These are phyloP conservation scores for Heliconius ethilla DNA, from an alignment of 2,888 invertebrate genomes.

Conservation along the genomic window DNA sequence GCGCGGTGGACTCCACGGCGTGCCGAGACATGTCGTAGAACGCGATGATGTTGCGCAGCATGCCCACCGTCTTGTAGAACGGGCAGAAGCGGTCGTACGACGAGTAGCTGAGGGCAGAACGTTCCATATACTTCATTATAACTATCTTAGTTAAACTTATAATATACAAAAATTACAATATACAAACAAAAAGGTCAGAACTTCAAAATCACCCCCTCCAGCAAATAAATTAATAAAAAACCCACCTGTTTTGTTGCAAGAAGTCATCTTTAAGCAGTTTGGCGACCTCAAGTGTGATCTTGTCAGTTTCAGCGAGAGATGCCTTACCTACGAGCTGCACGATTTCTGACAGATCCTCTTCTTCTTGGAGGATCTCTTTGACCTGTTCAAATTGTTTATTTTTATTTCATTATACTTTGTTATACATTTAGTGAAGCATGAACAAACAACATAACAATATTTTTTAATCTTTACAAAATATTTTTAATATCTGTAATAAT, in stretches of 20 bases:
- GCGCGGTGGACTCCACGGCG: conserved; percentile 98
- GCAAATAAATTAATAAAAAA: background rate
- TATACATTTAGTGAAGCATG: too few species aligned
- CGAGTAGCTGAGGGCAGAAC: conserved; percentile 84
- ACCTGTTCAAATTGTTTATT: conserved; percentile 62
- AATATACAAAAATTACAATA: background rate
- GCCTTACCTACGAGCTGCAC: conserved; percentile 99
- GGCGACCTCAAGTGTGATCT: conserved; percentile 99
- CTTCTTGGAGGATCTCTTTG: conserved; percentile 98
- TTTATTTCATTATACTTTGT: background rate
- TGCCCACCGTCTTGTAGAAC: conserved; percentile 99
- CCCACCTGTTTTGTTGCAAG: conserved; percentile 97
- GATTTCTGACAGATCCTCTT: conserved; percentile 99
- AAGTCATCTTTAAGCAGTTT: conserved; percentile 99
- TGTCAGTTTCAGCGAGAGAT: conserved; percentile 98
- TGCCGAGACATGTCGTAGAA: conserved; percentile 99
- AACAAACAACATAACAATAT: too few species aligned
- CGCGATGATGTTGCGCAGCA: conserved; percentile 98
- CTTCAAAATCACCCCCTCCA: background rate
- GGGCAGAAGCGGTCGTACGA: conserved; percentile 98
- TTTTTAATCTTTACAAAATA: too few species aligned
- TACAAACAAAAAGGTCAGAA: background rate
- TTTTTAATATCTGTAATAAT: too few species aligned
- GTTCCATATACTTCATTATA: background rate
- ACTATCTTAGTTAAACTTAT: too few species aligned